Evolutionary conservation across 2,113 vertebrate genomes (phyloP), one percentile per base, ranked within the genome.

Genomic region (Pteruthius melanotis): DNA sequence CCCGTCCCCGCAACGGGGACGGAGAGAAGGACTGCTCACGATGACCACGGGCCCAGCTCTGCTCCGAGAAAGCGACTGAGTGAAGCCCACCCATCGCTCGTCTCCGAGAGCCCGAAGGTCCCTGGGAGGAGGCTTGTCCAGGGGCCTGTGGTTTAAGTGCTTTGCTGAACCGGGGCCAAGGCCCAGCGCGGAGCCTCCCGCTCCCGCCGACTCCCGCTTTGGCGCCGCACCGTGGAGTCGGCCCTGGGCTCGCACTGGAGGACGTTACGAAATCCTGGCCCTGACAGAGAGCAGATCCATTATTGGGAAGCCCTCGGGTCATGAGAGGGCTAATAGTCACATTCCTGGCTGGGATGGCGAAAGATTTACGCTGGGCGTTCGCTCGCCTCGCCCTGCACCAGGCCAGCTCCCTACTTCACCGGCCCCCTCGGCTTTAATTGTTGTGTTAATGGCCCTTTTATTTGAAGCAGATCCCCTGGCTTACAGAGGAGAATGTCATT

Each of bases 381-480:
- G 45, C 96, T 97, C 45, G 94, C 95, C 92, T 97, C 94, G 95
- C 96, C 96, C 96, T 95, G 97, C 97, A 96, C 97, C 97, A 96
- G 97, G 83, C 96, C 71, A 96, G 97, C 97, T 97, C 97, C 96
- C 94, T 93, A 85, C 93, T 97, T 96, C 96, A 97, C 96, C 94
- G 83, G 96, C 97, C 97, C 97, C 96, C 96, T 96, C 84, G 93
- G 96, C 97, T 98, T 98, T 98, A 98, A 98, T 97, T 98, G 97
- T 98, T 97, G 96, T 97, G 96, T 97, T 98, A 98, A 98, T 98
- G 97, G 97, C 95, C 96, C 97, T 97, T 98, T 98, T 98, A 98
- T 98, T 97, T 98, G 97, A 98, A 98, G 97, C 97, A 98, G 97
- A 98, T 97, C 97, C 97, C 97, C 97, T 76, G 93, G 91, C 97